Base-by-base conservation (phyloP, 1,140 invertebrate genomes). In the Diuraphis noxia region DNA sequence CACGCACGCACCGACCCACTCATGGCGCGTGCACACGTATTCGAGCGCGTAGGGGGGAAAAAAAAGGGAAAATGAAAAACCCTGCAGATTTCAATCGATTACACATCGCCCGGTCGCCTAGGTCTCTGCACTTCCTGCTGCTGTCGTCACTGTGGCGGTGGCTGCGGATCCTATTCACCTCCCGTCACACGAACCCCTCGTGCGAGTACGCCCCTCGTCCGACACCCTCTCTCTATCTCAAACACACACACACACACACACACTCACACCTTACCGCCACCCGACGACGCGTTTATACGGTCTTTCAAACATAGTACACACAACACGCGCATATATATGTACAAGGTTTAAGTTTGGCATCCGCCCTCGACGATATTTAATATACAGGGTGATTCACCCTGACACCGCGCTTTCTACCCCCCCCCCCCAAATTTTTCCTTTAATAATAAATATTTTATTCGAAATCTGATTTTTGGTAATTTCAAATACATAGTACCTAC, bases 61-160 rank as follows among this genome's bases (percentile, higher is more conserved):
- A 84, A 34, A 84, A 41, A n/a, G 13, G 17, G 13, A 43, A 84
- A 41, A 84, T n/a, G 17, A 84, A 84, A 30, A 25, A 30, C 40
- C 4, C 82, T 41, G 82, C 40, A 84, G 82, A 84, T 84, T 84
- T 84, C 41, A 84, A 84, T 84, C 82, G 82, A 84, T 84, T 84
- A 84, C 40, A 43, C 82, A 38, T 84, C 82, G 82, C 82, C 41
- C 82, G 34, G 30, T n/a, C 40, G 30, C 30, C 34, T 79, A 36
- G 36, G 34, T 23, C 77, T 23, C 77, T 38, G 21, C 77, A 34
- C 36, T 84, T 43, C 82, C 40, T 84, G 41, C 38, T 41, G 25
- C 17, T 10, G 40, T 84, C 40, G 72, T 36, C 72, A 17, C 34
- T 0, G 56, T 17, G 13, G 56, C 30, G 56, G 56, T 63, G 56